Evolutionary conservation across 2,797 vertebrate genomes (phyloP).

Genomic region (Poecilia velifera): DNA sequence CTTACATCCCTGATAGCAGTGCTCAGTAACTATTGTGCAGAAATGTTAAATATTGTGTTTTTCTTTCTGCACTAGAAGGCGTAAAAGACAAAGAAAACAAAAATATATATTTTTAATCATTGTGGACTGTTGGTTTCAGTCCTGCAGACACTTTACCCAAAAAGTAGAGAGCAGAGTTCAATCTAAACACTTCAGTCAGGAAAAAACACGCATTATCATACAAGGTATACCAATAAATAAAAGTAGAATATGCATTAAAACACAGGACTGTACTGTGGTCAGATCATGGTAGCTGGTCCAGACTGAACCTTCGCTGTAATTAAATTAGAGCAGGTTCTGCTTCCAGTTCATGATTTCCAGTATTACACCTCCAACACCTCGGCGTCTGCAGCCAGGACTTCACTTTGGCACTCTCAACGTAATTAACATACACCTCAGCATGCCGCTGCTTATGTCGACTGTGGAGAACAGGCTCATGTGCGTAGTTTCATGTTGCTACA

Average conservation of each 20-base stretch:
- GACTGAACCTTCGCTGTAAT: neutral
- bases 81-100: too few species aligned
- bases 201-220: neutral
- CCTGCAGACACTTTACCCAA: neutral
- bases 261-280: neutral
- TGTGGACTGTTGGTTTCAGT: neutral
- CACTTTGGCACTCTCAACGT: neutral
- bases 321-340: neutral
- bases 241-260: neutral
- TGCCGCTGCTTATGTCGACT: neutral
- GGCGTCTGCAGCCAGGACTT: neutral
- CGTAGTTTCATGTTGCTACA: constrained; percentile 3
- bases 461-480: neutral
- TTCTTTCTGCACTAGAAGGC: too few species aligned
- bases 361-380: neutral
- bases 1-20: neutral
- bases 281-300: neutral
- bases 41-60: too few species aligned
- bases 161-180: neutral
- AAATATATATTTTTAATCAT: neutral
- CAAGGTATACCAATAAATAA: neutral
- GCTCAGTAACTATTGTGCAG: neutral
- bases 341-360: neutral
- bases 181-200: neutral
- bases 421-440: neutral